Evolutionary conservation across 1,140 invertebrate genomes (phyloP).

Genomic region (Ylistrum balloti): DNA sequence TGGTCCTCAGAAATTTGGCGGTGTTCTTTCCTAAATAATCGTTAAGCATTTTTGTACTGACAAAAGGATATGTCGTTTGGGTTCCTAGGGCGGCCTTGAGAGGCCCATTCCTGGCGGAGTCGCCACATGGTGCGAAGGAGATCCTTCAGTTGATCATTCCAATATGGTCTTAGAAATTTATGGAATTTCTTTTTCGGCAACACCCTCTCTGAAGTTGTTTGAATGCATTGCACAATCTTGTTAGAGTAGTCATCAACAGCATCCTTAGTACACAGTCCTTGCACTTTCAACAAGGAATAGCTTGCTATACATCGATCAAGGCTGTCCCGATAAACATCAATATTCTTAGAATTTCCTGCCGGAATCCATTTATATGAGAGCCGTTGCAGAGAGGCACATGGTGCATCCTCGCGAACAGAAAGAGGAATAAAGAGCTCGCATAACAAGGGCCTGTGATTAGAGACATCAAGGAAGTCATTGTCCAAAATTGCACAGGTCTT

Average conservation of each 20-base stretch:
- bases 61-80: no score
- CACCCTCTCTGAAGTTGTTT: neutral
- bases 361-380: neutral
- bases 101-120: no score
- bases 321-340: neutral
- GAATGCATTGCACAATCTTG: neutral
- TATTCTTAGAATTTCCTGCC: neutral
- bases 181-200: neutral
- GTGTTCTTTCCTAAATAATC: no score
- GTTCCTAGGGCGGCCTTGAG: no score
- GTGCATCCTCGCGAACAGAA: no score
- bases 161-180: neutral
- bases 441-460: no score
- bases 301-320: neutral
- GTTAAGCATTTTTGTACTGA: no score
- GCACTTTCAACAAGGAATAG: neutral
- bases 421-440: no score
- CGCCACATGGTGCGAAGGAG: no score
- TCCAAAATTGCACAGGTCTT: neutral
- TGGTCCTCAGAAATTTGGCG: no score
- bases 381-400: neutral
- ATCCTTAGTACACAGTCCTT: neutral
- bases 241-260: neutral
- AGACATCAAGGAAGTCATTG: neutral
- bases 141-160: no score